Evolutionary conservation across 2,113 vertebrate species (phyloP).

Genomic region (Cyphomyrus discorhynchus): DNA sequence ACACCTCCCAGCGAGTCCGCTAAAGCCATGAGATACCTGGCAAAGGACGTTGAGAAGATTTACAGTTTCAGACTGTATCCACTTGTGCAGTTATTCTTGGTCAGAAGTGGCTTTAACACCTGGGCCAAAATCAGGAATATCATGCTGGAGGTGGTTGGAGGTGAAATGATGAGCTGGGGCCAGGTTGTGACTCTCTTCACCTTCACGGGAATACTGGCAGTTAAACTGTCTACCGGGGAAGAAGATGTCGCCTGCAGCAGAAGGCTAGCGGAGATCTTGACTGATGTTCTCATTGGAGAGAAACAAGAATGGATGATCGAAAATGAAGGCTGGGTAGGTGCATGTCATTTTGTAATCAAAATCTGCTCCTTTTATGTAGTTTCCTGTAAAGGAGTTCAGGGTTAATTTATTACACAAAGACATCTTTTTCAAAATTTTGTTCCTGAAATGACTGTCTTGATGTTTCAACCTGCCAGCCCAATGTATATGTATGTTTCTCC

Average conservation of each 20-base stretch:
- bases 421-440: background rate
- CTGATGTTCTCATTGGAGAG: slow-evolving; percentile 61
- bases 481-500: background rate
- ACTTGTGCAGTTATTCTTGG: slow-evolving; percentile 49
- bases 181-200: slow-evolving; percentile 67
- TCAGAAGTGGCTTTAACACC: slow-evolving; percentile 44
- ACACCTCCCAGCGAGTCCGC: slow-evolving; percentile 62
- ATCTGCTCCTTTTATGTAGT: background rate
- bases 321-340: slow-evolving; percentile 76
- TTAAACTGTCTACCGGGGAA: slow-evolving; percentile 33
- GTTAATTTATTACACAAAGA: background rate
- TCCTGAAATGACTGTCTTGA: background rate
- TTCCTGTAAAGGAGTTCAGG: background rate
- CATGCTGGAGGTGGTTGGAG: slow-evolving; percentile 57
- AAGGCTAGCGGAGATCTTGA: slow-evolving; percentile 61
- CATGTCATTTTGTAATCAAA: background rate
- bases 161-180: slow-evolving; percentile 69
- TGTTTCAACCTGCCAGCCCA: background rate
- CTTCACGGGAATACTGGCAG: slow-evolving; percentile 66
- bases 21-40: slow-evolving; percentile 56
- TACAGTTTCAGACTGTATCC: slow-evolving; percentile 50
- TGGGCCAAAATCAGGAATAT: slow-evolving; percentile 51
- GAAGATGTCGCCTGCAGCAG: slow-evolving; percentile 32
- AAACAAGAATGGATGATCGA: slow-evolving; percentile 71
- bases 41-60: slow-evolving; percentile 49